These are phyloP conservation scores for Periphyllus acericola DNA, from an alignment of 2,888 invertebrate genomes.

Conservation along the genomic window DNA sequence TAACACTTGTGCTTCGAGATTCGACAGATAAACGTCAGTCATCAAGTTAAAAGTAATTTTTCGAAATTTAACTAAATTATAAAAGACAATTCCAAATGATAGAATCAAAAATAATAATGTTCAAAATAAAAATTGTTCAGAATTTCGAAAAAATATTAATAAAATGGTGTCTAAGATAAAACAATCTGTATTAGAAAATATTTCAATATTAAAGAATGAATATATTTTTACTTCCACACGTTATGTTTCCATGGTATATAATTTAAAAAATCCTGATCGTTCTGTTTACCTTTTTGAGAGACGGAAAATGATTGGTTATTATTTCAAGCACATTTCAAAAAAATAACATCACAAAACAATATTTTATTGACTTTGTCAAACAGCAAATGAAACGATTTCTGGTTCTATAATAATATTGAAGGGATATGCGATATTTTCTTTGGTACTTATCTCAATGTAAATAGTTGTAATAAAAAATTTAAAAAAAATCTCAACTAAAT, in stretches of 20 bases:
- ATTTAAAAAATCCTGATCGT: conserved; percentile 12
- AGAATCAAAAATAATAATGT: neutral
- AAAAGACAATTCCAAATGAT: neutral
- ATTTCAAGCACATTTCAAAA: conserved; percentile 20
- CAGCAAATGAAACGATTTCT: neutral
- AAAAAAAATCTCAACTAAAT: neutral
- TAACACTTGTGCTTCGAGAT: neutral
- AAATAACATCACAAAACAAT: neutral
- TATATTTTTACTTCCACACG: neutral
- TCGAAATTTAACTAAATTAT: neutral
- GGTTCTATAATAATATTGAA: neutral
- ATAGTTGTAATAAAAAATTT: neutral
- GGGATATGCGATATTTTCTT: neutral
- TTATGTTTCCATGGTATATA: neutral
- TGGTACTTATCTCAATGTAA: neutral
- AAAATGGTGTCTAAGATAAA: too few species aligned
- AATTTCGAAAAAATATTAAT: too few species aligned
- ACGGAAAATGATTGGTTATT: conserved; percentile 21
- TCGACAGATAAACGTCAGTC: neutral
- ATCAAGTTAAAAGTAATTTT: neutral
- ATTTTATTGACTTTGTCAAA: conserved; percentile 12
- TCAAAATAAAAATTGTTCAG: neutral
- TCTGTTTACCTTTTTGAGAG: neutral
- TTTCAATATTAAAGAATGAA: neutral
- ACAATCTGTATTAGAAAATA: too few species aligned